phyloP scores from a whole-genome alignment of 2,888 invertebrate species.

The Aricia artaxerxes region DNA sequence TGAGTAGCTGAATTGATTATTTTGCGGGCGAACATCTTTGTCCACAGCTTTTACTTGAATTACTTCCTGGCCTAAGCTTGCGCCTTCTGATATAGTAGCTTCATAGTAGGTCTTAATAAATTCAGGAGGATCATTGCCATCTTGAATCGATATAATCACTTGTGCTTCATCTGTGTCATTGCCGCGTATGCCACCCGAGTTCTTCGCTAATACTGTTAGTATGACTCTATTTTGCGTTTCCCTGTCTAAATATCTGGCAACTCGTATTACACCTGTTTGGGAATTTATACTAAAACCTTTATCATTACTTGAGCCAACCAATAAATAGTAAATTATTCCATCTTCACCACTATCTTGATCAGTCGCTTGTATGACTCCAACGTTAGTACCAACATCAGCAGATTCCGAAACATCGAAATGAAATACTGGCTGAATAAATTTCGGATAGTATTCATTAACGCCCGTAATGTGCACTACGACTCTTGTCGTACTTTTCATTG shows the following conservation, averaged over 20 bases:
- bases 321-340: conserved; percentile 93
- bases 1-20: conserved; percentile 95
- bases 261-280: conserved; percentile 90
- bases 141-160: conserved; percentile 95
- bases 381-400: conserved; percentile 90
- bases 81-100: conserved; percentile 90
- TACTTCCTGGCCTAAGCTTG: conserved; percentile 86
- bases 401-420: conserved; percentile 96
- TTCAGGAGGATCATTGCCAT: conserved; percentile 97
- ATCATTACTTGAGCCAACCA: conserved; percentile 95
- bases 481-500: conserved; percentile 87
- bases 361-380: conserved; percentile 92
- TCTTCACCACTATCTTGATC: conserved; percentile 94
- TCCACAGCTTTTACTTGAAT: conserved; percentile 91
- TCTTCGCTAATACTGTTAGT: conserved; percentile 95
- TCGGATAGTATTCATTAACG: conserved; percentile 93
- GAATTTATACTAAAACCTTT: conserved; percentile 93
- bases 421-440: conserved; percentile 93
- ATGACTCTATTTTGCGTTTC: conserved; percentile 95
- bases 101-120: conserved; percentile 90
- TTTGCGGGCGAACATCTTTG: conserved; percentile 93
- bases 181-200: conserved; percentile 94
- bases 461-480: conserved; percentile 89
- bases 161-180: conserved; percentile 98
- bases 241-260: conserved; percentile 89